Evolutionary conservation across 2,113 vertebrate genomes (phyloP).

Genomic region (Ammodramus savannarum): DNA sequence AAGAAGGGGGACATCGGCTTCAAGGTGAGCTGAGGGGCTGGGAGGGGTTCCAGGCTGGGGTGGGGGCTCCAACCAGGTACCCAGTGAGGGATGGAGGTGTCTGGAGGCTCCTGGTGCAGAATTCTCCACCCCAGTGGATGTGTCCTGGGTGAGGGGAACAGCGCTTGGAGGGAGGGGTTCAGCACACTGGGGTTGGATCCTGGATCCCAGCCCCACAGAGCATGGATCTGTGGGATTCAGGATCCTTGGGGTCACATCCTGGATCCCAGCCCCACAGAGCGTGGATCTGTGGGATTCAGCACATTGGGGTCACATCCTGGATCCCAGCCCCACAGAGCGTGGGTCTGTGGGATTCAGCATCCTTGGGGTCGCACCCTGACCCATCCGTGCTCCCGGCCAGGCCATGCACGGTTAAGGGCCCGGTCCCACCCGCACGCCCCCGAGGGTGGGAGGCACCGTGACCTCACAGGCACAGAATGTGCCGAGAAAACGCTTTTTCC

Average conservation of each 20-base stretch:
- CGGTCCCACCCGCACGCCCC: conserved; percentile 27
- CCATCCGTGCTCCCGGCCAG: neutral
- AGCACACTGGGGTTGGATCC: neutral
- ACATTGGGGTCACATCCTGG: neutral
- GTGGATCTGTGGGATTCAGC: too few relatives aligned
- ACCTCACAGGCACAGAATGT: conserved; percentile 70
- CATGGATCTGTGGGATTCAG: neutral
- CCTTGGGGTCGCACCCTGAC: rapidly evolving
- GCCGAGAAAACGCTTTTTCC: conserved; percentile 57
- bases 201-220: neutral
- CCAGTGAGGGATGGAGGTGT: rapidly evolving
- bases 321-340: neutral
- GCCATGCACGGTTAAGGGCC: conserved; percentile 12
- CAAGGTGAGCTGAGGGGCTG: conserved; percentile 79
- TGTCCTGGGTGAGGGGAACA: rapidly evolving
- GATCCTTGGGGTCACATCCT: neutral
- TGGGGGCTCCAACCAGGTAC: rapidly evolving
- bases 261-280: neutral
- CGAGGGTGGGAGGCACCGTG: conserved; percentile 59
- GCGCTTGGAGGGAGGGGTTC: neutral
- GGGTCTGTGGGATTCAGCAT: neutral
- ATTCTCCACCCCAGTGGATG: neutral
- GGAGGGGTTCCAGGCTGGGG: too few relatives aligned
- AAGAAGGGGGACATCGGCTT: conserved; percentile 90
- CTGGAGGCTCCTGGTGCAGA: rapidly evolving